Percentiles rank a stretch among this genome's conserved stretches.
Conservation (phyloP, 1,140 invertebrate species). For the Apocrypta bakeri region DNA sequence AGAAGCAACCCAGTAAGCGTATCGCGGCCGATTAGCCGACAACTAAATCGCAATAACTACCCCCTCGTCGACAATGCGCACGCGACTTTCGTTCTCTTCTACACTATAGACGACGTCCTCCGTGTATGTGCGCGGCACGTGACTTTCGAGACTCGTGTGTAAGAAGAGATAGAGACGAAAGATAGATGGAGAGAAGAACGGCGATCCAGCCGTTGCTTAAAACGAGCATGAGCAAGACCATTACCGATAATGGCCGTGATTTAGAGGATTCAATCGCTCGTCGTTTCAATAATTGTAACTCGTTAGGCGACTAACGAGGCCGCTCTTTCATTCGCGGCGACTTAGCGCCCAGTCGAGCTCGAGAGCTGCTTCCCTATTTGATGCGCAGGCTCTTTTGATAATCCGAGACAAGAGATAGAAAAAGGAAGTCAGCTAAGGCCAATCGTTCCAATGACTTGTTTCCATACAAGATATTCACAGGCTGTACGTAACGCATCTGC, state of each 20-base stretch:
- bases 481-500: neutral
- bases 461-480: too few relatives aligned
- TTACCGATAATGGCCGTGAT: constrained; percentile 48
- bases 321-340: constrained; percentile 26
- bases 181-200: neutral
- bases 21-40: constrained; percentile 35
- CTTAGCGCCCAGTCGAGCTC: neutral
- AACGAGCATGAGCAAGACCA: constrained; percentile 25
- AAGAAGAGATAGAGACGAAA: neutral
- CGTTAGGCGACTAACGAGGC: constrained; percentile 44
- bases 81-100: constrained; percentile 46
- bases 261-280: constrained; percentile 45
- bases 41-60: constrained; percentile 41
- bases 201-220: neutral
- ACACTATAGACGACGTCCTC: neutral
- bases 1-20: neutral
- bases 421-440: neutral
- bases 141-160: constrained; percentile 9
- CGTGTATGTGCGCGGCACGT: constrained; percentile 27
- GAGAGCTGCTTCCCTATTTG: neutral
- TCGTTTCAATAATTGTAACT: constrained; percentile 47
- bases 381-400: neutral
- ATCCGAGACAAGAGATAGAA: neutral
- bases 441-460: neutral
- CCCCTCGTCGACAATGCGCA: constrained; percentile 42